phyloP scores from a whole-genome alignment of 2,797 vertebrate genomes.

The Protosalanx chinensis region DNA sequence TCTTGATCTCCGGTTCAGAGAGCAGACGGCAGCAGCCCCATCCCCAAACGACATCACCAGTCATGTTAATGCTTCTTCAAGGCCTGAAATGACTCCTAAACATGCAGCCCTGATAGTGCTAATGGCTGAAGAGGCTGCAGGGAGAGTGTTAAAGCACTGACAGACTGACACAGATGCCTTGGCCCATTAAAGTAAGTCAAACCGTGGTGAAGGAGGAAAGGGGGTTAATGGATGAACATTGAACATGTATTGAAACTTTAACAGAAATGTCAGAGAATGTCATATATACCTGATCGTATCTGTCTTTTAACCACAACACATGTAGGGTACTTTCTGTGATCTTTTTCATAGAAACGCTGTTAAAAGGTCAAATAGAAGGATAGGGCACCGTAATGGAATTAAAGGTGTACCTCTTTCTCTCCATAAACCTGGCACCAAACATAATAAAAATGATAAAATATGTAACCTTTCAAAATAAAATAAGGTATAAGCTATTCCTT shows the following conservation, averaged over 20 bases:
- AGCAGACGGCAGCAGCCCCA: constrained; percentile 23
- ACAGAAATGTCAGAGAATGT: background rate
- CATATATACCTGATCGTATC: constrained; percentile 3
- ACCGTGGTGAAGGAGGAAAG: background rate
- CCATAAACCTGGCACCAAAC: too few species aligned
- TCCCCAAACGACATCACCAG: constrained; percentile 49
- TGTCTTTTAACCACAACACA: background rate
- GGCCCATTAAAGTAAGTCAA: background rate
- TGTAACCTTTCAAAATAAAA: too few species aligned
- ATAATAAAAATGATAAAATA: too few species aligned
- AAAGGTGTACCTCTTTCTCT: too few species aligned
- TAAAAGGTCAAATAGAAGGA: too few species aligned
- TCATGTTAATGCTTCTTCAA: constrained; percentile 53
- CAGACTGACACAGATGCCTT: background rate
- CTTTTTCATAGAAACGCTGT: background rate
- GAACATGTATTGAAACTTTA: background rate
- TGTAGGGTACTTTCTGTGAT: background rate
- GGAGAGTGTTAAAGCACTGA: background rate
- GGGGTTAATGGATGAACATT: background rate
- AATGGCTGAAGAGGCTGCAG: constrained; percentile 50
- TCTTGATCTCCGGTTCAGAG: constrained; percentile 36
- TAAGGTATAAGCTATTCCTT: too few species aligned
- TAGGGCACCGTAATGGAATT: too few species aligned
- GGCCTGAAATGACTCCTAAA: constrained; percentile 48
- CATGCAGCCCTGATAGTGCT: constrained; percentile 38